phyloP scores from a whole-genome alignment of 2,113 vertebrate species.

The Leptobrachium leishanense region DNA sequence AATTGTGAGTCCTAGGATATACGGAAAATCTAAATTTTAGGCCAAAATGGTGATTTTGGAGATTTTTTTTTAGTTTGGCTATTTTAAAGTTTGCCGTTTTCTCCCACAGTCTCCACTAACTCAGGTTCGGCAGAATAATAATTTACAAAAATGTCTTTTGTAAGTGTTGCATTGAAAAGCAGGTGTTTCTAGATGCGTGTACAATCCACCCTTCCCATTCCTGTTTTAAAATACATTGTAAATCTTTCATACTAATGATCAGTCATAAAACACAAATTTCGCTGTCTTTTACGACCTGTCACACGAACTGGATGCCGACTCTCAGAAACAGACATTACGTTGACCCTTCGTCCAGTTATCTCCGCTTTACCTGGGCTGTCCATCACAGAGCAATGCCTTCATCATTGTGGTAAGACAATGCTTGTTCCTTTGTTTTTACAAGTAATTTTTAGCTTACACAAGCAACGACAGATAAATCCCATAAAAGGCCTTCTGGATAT shows the following conservation, averaged over 20 bases:
- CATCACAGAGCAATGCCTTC: conserved; percentile 25
- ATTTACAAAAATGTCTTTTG: too few relatives aligned
- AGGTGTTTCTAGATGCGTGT: too few relatives aligned
- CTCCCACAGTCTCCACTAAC: too few relatives aligned
- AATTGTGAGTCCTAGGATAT: too few relatives aligned
- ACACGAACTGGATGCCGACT: background rate
- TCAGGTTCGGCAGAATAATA: too few relatives aligned
- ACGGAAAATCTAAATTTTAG: too few relatives aligned
- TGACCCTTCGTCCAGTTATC: conserved; percentile 27
- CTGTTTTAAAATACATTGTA: background rate
- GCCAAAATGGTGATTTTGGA: too few relatives aligned
- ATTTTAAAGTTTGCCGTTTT: too few relatives aligned
- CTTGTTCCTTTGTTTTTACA: conserved; percentile 39
- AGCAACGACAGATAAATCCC: conserved; percentile 42
- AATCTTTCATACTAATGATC: conserved; percentile 16
- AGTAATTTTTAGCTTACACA: conserved; percentile 39
- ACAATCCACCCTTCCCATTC: background rate
- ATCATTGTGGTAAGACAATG: conserved; percentile 28
- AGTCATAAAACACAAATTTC: background rate
- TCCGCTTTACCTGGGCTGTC: conserved; percentile 26
- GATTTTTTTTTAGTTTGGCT: too few relatives aligned
- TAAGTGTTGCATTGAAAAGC: too few relatives aligned
- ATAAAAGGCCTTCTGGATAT: conserved; percentile 41
- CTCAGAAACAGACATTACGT: conserved; percentile 30
- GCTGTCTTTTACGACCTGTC: conserved; percentile 13